These are phyloP conservation scores for Carcina quercana DNA, from an alignment of 2,888 invertebrate genomes.

Conservation along the genomic window DNA sequence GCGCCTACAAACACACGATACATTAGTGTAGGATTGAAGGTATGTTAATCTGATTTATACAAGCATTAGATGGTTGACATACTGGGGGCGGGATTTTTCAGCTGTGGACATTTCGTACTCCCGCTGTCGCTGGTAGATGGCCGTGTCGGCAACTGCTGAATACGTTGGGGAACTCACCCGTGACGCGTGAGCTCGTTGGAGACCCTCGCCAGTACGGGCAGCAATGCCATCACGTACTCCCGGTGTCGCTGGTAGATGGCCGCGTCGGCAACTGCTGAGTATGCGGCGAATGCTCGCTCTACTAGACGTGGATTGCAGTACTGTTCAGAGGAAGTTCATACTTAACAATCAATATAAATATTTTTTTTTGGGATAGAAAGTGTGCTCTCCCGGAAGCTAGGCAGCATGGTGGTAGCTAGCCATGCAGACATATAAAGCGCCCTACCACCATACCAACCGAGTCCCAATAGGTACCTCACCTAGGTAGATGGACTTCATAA, in stretches of 20 bases:
- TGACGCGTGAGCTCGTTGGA: conserved; percentile 42
- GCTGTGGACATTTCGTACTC: conserved; percentile 30
- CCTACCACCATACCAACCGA: too few species aligned
- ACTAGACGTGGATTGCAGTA: conserved; percentile 36
- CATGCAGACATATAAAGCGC: too few species aligned
- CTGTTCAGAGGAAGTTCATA: conserved; percentile 27
- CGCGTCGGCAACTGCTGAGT: conserved; percentile 46
- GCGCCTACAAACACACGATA: conserved; percentile 32
- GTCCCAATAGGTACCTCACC: too few species aligned
- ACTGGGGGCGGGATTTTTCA: too few species aligned
- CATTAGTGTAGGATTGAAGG: too few species aligned
- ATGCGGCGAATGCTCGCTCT: conserved; percentile 45
- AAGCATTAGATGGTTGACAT: too few species aligned
- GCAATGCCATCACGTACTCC: conserved; percentile 40
- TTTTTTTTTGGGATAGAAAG: too few species aligned
- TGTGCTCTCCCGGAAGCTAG: too few species aligned
- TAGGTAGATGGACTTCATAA: too few species aligned
- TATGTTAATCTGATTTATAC: too few species aligned
- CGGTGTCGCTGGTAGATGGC: conserved; percentile 41
- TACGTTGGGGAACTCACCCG: conserved; percentile 51
- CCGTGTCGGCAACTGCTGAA: conserved; percentile 45
- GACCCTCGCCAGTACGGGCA: conserved; percentile 51
- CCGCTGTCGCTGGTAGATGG: conserved; percentile 38
- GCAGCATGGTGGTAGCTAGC: too few species aligned
- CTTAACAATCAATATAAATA: too few species aligned